Conservation (phyloP, 2,888 invertebrate genomes). For the Acrobasis consociella region DNA sequence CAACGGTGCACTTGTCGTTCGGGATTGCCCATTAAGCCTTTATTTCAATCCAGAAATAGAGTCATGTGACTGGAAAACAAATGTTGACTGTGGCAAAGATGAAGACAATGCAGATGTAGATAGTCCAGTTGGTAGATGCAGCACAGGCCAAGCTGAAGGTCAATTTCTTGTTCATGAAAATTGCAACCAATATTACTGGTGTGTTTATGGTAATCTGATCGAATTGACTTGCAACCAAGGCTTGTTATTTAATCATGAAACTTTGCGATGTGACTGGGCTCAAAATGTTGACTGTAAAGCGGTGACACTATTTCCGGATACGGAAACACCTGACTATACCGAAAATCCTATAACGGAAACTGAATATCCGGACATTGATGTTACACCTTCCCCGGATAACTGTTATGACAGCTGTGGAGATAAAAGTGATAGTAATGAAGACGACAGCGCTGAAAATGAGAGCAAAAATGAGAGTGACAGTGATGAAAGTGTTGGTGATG, state of each 20-base stretch:
- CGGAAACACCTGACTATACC: neutral
- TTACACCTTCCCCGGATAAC: slow-evolving; percentile 1
- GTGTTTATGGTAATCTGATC: slow-evolving; percentile 41
- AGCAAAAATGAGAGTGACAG: slow-evolving; percentile 22
- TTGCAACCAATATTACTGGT: slow-evolving; percentile 52
- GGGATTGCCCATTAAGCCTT: neutral
- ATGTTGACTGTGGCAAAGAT: slow-evolving; percentile 27
- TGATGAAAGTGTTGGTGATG: slow-evolving; percentile 9
- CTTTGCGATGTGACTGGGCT: slow-evolving; percentile 49
- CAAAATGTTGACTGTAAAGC: slow-evolving; percentile 44
- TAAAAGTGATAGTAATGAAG: slow-evolving; percentile 25
- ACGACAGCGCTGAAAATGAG: slow-evolving; percentile 18
- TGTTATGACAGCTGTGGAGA: slow-evolving; percentile 10
- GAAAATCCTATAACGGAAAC: slow-evolving; percentile 6
- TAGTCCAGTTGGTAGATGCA: slow-evolving; percentile 47
- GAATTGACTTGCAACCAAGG: slow-evolving; percentile 35
- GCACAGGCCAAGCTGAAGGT: slow-evolving; percentile 40
- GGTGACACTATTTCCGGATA: slow-evolving; percentile 3
- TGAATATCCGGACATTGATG: slow-evolving; percentile 2
- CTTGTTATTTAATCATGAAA: slow-evolving; percentile 44
- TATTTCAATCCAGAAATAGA: slow-evolving; percentile 16
- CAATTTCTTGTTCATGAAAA: slow-evolving; percentile 47
- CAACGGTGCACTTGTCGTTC: neutral
- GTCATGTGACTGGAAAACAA: slow-evolving; percentile 23
- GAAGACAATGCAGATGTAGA: slow-evolving; percentile 32